Conservation (phyloP, 2,888 invertebrate genomes). For the Chromoteleia sp. region DNA sequence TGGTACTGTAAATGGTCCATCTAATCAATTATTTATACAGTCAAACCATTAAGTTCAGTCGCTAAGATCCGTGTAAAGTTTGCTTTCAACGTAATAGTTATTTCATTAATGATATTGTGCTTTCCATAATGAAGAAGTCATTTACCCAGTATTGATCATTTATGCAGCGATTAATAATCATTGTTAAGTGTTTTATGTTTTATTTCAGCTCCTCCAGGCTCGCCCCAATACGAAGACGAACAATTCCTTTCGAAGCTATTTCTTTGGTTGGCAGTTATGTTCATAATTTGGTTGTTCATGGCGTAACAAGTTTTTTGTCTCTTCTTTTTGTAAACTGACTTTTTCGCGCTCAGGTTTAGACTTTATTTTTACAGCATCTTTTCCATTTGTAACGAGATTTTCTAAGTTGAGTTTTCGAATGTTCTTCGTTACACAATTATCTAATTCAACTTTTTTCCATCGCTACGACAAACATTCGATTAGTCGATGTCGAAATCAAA, state of each 20-base stretch:
- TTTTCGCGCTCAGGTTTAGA: conserved; percentile 8
- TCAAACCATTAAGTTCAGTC: conserved; percentile 59
- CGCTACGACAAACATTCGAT: background rate
- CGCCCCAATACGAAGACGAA: conserved; percentile 95
- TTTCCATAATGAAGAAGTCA: background rate
- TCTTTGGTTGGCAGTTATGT: conserved; percentile 95
- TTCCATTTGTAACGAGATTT: conserved; percentile 16
- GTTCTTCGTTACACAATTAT: background rate
- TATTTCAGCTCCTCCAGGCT: conserved; percentile 90
- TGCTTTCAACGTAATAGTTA: background rate
- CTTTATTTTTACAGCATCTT: conserved; percentile 14
- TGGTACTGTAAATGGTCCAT: conserved; percentile 35
- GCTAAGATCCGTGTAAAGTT: conserved; percentile 38
- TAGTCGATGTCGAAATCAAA: conserved; percentile 4
- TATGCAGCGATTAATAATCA: background rate
- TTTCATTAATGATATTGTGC: conserved; percentile 9
- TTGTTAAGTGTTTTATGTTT: conserved; percentile 15
- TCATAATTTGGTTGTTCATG: conserved; percentile 95
- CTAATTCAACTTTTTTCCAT: background rate
- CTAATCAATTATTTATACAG: conserved; percentile 40
- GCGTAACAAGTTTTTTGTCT: conserved; percentile 87
- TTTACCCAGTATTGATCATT: too few species aligned
- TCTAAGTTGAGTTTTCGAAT: background rate
- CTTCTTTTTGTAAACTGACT: conserved; percentile 46
- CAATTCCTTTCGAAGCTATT: conserved; percentile 97